Evolutionary conservation across 2,113 vertebrate species (phyloP), one percentile per base, ranked within the genome.

Genomic region (Labrus mixtus): DNA sequence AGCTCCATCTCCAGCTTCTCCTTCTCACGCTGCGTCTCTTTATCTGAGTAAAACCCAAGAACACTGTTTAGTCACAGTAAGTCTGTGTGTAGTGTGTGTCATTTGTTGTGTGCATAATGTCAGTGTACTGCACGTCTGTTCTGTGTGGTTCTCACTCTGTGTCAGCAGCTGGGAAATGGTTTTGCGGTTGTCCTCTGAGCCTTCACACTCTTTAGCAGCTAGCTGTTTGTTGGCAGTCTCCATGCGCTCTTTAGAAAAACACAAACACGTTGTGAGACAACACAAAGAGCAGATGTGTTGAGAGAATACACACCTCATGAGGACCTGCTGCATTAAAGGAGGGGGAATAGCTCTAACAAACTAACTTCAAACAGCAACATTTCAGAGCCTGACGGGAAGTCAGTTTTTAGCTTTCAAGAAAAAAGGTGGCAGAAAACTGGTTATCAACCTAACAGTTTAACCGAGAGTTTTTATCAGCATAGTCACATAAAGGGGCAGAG

Each of bases 171-270:
- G 97, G 54, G 97, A 97, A 90, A 99, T 99, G 85, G 97, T 98
- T 92, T 98, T 98, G 73, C 96, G 95, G 93, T 97, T 98, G 92
- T 99, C 97, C 73, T 99, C 97, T 0, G 97, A 97, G 0, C 96
- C 96, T 7, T 99, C 98, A 73, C 96, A 98, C 72, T 99, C 98
- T 86, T 97, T 98, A 72, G 96, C 95, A 0, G 97, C 95, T 0
- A 99, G 96, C 83, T 99, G 98, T 90, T 99, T 99, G 88, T 99
- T 99, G 66, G 97, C 97, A 0, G 97, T 97, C 78, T 99, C 98
- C 95, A 99, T 97, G 6, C 98, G 97, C 22, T 99, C 98, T 99
- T 90, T 70, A 88, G 87, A 74, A 64, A 22, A 70, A 60, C 8
- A 64, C 11, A 19, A 64, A 61, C 51, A 84, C 6, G 19, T 20